phyloP scores from a whole-genome alignment of 2,113 vertebrate genomes.

The Pluvianellus socialis region DNA sequence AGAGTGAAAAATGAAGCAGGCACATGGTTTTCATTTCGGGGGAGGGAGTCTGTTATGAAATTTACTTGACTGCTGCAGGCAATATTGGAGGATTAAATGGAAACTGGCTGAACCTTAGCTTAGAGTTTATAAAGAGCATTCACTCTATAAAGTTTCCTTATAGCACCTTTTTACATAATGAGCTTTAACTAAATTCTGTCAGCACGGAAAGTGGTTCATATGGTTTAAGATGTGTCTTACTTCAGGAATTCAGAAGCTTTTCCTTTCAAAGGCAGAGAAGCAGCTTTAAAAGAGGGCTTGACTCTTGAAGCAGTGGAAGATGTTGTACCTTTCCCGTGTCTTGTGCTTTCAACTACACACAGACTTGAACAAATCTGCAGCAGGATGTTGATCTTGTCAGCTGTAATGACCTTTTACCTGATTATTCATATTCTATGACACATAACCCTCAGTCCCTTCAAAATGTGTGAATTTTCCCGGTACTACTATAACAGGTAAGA shows the following conservation, averaged over 20 bases:
- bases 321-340: neutral
- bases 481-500: neutral
- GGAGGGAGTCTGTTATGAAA: slow-evolving; percentile 33
- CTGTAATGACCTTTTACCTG: neutral
- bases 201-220: slow-evolving; percentile 47
- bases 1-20: neutral
- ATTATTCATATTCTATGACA: neutral
- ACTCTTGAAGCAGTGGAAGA: neutral
- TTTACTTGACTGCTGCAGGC: slow-evolving; percentile 71
- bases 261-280: slow-evolving; percentile 42
- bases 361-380: neutral
- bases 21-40: slow-evolving; percentile 77
- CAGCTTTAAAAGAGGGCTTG: neutral
- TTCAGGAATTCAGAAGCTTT: slow-evolving; percentile 50
- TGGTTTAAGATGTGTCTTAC: slow-evolving; percentile 62
- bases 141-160: slow-evolving; percentile 71
- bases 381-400: neutral
- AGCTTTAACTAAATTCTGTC: slow-evolving; percentile 72
- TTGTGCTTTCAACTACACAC: neutral
- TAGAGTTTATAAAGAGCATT: slow-evolving; percentile 64
- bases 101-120: slow-evolving; percentile 66
- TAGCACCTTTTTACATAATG: slow-evolving; percentile 70
- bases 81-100: slow-evolving; percentile 70
- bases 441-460: neutral
- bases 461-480: neutral